Base-by-base conservation (phyloP, 2,113 vertebrate species). In the Solenodon paradoxus region DNA sequence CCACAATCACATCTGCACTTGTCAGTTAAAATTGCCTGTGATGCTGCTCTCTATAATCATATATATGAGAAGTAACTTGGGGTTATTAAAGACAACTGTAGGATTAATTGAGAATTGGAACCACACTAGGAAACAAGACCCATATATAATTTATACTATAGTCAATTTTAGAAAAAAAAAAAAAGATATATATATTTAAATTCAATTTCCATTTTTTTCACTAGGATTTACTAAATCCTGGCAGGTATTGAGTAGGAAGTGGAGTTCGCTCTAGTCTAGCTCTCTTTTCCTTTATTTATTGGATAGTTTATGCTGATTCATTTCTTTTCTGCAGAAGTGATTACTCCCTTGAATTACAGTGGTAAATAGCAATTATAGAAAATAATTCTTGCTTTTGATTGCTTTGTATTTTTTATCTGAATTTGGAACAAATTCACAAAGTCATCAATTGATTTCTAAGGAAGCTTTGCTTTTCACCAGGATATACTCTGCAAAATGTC, bases 181-280 rank as follows among this genome's bases (percentile, higher is more conserved):
- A 20, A 47, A 4, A 32, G 24, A 59, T 24, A 19, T 22, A 24
- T 26, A 26, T 15, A 35, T 35, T 40, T 4, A 77, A 59, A 59
- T 64, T 95, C 90, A 85, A 78, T 45, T 85, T 79, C 24, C 26
- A 75, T 68, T 85, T 94, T 95, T 91, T 59, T 90, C 35, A 78
- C 26, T 80, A 22, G 19, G 35, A 91, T 72, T 86, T 72, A 86
- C 79, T 63, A 86, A 86, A 86, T 80, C 42, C 24, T 32, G 19
- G 32, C 45, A 92, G 66, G 57, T 87, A 12, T 47, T 64, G 57
- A 63, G 19, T 47, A n/a, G 40, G 8, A n/a, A 81, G 35, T 90
- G 75, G 20, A 51, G 19, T 86, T 49, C 86, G 9, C 28, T 86
- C 13, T 80, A 5, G 19, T 89, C 47, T 71, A n/a, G 24, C 84